Base-by-base conservation (phyloP, 2,888 invertebrate genomes). In the Ditylenchus weischeri region DNA sequence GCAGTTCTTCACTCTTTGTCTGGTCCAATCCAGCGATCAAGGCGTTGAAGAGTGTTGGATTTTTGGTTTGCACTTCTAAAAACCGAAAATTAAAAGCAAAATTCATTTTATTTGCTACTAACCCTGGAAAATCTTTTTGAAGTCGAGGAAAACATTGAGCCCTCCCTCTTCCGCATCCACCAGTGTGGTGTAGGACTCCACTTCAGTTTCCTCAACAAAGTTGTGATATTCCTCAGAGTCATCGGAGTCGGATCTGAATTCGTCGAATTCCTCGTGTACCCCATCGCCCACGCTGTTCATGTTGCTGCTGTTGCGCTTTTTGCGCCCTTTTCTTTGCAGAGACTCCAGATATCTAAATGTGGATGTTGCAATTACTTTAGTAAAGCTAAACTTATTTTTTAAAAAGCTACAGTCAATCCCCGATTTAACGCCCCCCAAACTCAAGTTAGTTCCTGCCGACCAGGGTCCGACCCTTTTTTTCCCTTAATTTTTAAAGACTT, bases 181-280 rank as follows among this genome's bases (percentile, higher is more conserved):
- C 29, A 64, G 51, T 21, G 73, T 71, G 19, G 57, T 47, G 64
- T 72, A 75, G 35, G 65, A 69, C 47, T 75, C 75, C 21, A 76
- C 51, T 18, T 76, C 75, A 36, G 76, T 75, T 62, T 69, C 73
- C 23, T 75, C 77, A 54, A 74, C 60, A 43, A 74, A 74, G 18
- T 58, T 58, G 51, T 77, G 72, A 57, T 61, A 66, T n/a, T 66
- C 77, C 43, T 74, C 74, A 29, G 57, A 58, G 49, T 75, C 74
- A 11, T 69, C 68, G 19, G 68, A 64, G 43, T 68, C 69, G 11
- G 75, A 67, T 43, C 43, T 21, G n/a, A 60, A 61, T 19, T 65
- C 61, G 47, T 62, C 63, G 7, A 49, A 47, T 11, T 57, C 69
- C 8, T 21, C 70, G 51, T 70, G 43, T 29, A 18, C 58, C 8